Base-by-base conservation (phyloP, 2,113 vertebrate species). In the Mus spicilegus region DNA sequence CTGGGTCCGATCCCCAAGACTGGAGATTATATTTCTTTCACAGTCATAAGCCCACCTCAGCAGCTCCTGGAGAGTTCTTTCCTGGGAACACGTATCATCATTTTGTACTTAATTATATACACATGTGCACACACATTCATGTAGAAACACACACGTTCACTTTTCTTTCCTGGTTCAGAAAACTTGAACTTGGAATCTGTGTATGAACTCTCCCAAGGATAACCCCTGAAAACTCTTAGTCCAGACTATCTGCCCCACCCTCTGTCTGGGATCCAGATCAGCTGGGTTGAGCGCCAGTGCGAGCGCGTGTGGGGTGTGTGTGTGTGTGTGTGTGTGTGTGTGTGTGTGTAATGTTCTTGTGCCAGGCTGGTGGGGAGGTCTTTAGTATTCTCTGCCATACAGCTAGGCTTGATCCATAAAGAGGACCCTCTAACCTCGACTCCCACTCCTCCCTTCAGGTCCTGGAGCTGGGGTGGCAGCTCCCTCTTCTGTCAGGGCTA, bases 121-220 rank as follows among this genome's bases (percentile, higher is more conserved):
- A 54, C 20, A 30, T 20, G 33, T 16, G 0, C 63, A 20, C 1
- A 36, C 0, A 26, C 12, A 28, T 2, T 0, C 13, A 17, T 3
- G 24, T 13, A 82, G 17, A 2, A 46, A n/a, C 6, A 5, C 36
- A 30, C 16, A 67, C 26, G 22, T 0, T 86, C 75, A 67, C 36
- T 54, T 87, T 80, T 91, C 51, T 24, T 93, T 84, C 75, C 3
- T 39, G 77, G 39, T 8, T 36, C 42, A n/a, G 9, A 46, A 86
- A 89, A 97, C 24, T 93, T 61, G 33, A 78, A 65, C 46, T 67
- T 77, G 69, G 63, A 39, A 14, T 94, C 78, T 39, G 87, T 49
- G 8, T 0, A 9, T 30, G 42, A 93, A 82, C 28, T 46, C 30
- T 54, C 89, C 67, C 39, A 33, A 16, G 54, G 84, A 72, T 33